Percentiles rank a stretch among this genome's conserved stretches.
These are phyloP conservation scores for Caranx ignobilis DNA, from an alignment of 2,113 vertebrate species.

Conservation along the genomic window DNA sequence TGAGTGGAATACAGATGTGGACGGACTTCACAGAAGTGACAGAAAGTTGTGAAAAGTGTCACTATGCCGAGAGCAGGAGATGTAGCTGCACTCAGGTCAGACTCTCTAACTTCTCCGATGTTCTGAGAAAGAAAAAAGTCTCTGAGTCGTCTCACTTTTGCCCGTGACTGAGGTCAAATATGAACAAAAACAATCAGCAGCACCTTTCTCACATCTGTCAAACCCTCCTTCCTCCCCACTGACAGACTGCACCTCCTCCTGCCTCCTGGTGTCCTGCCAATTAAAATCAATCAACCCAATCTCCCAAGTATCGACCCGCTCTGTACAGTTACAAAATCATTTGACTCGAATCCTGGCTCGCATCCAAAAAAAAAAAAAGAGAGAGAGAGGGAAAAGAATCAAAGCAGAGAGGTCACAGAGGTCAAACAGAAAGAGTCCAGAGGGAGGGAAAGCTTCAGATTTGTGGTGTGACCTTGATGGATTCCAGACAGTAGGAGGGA, in stretches of 20 bases:
- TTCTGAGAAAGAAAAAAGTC: background rate
- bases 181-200: background rate
- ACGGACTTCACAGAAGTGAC: background rate
- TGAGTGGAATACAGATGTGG: conserved; percentile 25
- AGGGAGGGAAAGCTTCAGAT: conserved; percentile 14
- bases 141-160: background rate
- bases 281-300: conserved; percentile 65
- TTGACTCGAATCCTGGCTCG: conserved; percentile 24
- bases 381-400: conserved; percentile 3
- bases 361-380: conserved; percentile 28
- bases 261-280: conserved; percentile 42
- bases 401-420: conserved; percentile 42
- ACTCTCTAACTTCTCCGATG: background rate
- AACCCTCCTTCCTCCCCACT: background rate
- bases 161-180: background rate
- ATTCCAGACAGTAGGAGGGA: conserved; percentile 50
- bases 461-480: conserved; percentile 52
- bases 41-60: too few species aligned
- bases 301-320: conserved; percentile 47
- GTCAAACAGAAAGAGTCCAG: conserved; percentile 26
- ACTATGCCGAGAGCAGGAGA: too few species aligned
- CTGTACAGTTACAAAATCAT: conserved; percentile 51
- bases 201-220: background rate
- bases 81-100: too few species aligned
- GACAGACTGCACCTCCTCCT: background rate